Conservation (phyloP, 1,140 invertebrate genomes). For the Lepidurus packardi region DNA sequence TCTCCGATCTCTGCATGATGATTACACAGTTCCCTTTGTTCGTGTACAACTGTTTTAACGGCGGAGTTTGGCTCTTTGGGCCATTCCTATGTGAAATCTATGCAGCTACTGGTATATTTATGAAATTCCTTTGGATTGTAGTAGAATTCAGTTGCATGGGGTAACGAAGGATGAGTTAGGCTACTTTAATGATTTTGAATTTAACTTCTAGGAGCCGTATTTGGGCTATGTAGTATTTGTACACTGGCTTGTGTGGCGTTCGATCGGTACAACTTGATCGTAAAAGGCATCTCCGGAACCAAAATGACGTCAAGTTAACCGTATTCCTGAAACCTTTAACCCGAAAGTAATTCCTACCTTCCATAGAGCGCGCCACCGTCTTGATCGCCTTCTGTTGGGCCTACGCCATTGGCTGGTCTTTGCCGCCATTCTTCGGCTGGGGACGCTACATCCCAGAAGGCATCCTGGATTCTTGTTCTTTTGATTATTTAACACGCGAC, state of each 20-base stretch:
- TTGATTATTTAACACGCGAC: constrained; percentile 68
- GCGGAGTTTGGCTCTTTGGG: constrained; percentile 46
- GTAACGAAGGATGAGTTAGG: background rate
- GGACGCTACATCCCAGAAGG: constrained; percentile 81
- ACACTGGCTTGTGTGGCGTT: constrained; percentile 58
- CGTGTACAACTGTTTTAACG: constrained; percentile 57
- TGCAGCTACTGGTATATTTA: constrained; percentile 34
- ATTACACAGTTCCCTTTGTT: constrained; percentile 45
- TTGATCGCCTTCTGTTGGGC: constrained; percentile 64
- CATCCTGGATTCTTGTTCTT: constrained; percentile 77
- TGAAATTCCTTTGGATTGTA: background rate
- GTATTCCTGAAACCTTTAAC: background rate
- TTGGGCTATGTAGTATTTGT: constrained; percentile 42
- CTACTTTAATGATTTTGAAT: background rate
- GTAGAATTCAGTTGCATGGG: no score
- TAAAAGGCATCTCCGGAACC: constrained; percentile 49
- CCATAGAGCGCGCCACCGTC: constrained; percentile 57
- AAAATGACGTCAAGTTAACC: constrained; percentile 31
- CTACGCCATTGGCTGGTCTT: constrained; percentile 59
- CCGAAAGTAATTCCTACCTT: background rate
- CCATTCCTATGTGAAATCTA: constrained; percentile 46
- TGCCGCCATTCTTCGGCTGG: constrained; percentile 71
- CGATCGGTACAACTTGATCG: constrained; percentile 79
- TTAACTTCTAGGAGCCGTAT: constrained; percentile 25
- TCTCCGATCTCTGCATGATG: constrained; percentile 84